Evolutionary conservation across 2,113 vertebrate species (phyloP).

Genomic region (Mormyrus iriodes): DNA sequence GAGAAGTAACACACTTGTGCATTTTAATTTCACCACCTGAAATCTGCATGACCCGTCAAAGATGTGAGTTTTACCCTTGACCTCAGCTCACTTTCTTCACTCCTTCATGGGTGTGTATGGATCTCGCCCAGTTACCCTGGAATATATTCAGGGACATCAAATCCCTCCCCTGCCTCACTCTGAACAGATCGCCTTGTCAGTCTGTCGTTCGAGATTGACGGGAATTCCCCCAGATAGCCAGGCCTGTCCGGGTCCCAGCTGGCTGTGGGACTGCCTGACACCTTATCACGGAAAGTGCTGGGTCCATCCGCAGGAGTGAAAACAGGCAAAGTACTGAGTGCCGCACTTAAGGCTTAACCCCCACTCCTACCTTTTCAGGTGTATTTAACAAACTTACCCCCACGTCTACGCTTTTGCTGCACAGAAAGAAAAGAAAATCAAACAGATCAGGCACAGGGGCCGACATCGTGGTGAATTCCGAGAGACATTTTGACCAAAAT

Average conservation of each 20-base stretch:
- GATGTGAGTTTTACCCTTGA: constrained; percentile 45
- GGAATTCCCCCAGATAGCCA: background rate
- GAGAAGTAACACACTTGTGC: background rate
- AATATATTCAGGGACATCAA: background rate
- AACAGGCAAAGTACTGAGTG: background rate
- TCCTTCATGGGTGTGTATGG: constrained; percentile 36
- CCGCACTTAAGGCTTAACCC: background rate
- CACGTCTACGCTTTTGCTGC: background rate
- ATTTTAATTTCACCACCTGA: constrained; percentile 37
- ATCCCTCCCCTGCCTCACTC: background rate
- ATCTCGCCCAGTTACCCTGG: constrained; percentile 32
- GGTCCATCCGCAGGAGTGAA: background rate
- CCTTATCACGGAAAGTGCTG: background rate
- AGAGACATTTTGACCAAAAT: background rate
- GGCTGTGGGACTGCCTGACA: background rate
- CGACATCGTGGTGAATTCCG: background rate
- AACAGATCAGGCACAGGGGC: background rate
- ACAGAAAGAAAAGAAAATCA: background rate
- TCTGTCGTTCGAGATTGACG: background rate
- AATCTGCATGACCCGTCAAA: constrained; percentile 37
- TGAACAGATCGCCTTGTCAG: background rate
- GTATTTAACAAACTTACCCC: background rate
- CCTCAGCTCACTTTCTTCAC: constrained; percentile 40
- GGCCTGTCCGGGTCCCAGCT: background rate
- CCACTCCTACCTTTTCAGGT: background rate